Conservation (phyloP, 2,888 invertebrate genomes). For the Athetis lepigone region DNA sequence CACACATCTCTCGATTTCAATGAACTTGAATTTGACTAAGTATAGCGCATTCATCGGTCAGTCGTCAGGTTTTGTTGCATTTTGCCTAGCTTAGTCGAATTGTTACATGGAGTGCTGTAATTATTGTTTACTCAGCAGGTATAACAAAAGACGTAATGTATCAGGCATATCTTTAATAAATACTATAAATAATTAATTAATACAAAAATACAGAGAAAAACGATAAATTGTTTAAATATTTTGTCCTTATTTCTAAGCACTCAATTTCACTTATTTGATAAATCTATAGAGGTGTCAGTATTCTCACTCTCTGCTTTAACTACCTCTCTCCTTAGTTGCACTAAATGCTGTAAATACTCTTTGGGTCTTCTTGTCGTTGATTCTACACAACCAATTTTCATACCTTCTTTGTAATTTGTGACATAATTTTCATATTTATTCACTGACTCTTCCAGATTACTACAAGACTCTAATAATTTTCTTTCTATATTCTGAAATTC, state of each 20-base stretch:
- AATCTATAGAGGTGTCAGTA: constrained; percentile 67
- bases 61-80: constrained; percentile 18
- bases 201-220: constrained; percentile 20
- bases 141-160: background rate
- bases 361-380: constrained; percentile 82
- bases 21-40: constrained; percentile 57
- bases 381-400: constrained; percentile 41
- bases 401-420: constrained; percentile 61
- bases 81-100: background rate
- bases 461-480: constrained; percentile 79
- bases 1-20: constrained; percentile 52
- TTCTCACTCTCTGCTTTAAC: constrained; percentile 87
- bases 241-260: constrained; percentile 16
- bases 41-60: constrained; percentile 2
- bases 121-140: background rate
- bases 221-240: background rate
- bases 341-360: constrained; percentile 90
- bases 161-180: background rate
- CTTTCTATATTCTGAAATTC: constrained; percentile 72
- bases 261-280: constrained; percentile 49
- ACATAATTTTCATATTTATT: constrained; percentile 79
- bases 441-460: constrained; percentile 75
- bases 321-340: constrained; percentile 89
- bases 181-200: background rate
- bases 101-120: background rate